Evolutionary conservation across 2,113 vertebrate species (phyloP).

Genomic region (Takifugu flavidus): DNA sequence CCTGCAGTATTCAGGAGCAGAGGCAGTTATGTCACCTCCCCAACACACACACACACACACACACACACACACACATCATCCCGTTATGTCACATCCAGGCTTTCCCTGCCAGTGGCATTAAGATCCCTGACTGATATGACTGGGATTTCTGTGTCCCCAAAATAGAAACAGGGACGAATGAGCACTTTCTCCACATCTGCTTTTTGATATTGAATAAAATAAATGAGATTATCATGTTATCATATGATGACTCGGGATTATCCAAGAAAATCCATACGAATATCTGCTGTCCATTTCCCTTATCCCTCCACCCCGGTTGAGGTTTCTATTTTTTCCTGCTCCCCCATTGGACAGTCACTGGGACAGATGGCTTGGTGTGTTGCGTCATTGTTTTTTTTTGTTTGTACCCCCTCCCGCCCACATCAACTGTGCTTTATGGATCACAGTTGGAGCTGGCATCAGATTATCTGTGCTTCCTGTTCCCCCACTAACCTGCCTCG

Average conservation of each 20-base stretch:
- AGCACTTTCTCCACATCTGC: background rate
- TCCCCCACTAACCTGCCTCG: slow-evolving; percentile 14
- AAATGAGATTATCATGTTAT: no score
- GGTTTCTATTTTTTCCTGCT: slow-evolving; percentile 15
- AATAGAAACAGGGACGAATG: slow-evolving; percentile 2
- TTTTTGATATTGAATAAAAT: background rate
- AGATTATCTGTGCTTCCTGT: slow-evolving; percentile 42
- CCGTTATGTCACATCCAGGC: slow-evolving; percentile 39
- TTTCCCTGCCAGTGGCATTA: slow-evolving; percentile 4
- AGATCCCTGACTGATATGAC: background rate
- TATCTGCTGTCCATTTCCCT: background rate
- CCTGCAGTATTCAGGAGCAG: slow-evolving; percentile 9
- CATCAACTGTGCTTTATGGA: slow-evolving; percentile 33
- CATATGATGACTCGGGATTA: no score
- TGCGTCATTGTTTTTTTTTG: slow-evolving; percentile 27
- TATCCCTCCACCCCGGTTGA: slow-evolving; percentile 2
- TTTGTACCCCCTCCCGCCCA: slow-evolving; percentile 1
- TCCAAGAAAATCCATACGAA: background rate
- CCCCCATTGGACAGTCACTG: slow-evolving; percentile 21
- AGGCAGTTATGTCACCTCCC: slow-evolving; percentile 25
- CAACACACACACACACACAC: no score
- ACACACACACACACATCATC: background rate
- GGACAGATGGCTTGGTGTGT: slow-evolving; percentile 54
- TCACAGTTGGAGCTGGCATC: slow-evolving; percentile 32
- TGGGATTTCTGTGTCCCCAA: background rate